A percentile compares a stretch with the other conserved stretches of the same genome.
phyloP scores from a whole-genome alignment of 2,113 vertebrate species.

The Chlamydotis undulata region DNA sequence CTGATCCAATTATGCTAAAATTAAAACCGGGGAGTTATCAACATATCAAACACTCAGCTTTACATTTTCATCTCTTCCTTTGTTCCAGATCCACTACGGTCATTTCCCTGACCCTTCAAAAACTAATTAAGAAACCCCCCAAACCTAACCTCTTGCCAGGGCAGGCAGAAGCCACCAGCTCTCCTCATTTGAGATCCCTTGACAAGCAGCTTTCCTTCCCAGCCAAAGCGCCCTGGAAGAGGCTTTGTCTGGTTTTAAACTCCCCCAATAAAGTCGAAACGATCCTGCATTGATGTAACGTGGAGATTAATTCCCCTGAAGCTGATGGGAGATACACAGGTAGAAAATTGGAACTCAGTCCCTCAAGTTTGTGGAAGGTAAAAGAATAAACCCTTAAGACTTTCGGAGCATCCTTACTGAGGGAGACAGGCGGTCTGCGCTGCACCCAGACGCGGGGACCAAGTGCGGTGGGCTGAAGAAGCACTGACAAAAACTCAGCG shows the following conservation, averaged over 20 bases:
- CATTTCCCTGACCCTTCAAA: constrained; percentile 42
- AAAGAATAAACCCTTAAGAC: background rate
- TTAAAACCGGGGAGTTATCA: constrained; percentile 29
- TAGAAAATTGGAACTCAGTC: background rate
- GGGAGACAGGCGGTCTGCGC: background rate
- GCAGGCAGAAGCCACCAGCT: constrained; percentile 28
- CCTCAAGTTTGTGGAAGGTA: background rate
- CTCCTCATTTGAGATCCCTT: background rate
- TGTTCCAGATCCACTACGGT: constrained; percentile 13
- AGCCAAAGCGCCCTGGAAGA: background rate
- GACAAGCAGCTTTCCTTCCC: background rate
- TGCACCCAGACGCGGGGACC: background rate
- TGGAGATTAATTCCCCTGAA: background rate
- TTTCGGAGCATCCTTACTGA: background rate
- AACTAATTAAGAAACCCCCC: constrained; percentile 23
- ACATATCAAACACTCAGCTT: constrained; percentile 45
- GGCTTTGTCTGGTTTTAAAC: constrained; percentile 12
- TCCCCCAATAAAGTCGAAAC: background rate
- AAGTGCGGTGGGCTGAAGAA: background rate
- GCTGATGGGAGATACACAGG: background rate
- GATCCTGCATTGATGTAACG: background rate
- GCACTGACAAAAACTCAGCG: background rate
- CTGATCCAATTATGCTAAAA: constrained; percentile 53
- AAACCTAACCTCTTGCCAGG: background rate
- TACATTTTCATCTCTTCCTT: constrained; percentile 54